Percentiles rank a stretch among this genome's conserved stretches.
These are phyloP conservation scores for Sylvilagus bachmani DNA, from an alignment of 2,113 vertebrate genomes.

Conservation along the genomic window DNA sequence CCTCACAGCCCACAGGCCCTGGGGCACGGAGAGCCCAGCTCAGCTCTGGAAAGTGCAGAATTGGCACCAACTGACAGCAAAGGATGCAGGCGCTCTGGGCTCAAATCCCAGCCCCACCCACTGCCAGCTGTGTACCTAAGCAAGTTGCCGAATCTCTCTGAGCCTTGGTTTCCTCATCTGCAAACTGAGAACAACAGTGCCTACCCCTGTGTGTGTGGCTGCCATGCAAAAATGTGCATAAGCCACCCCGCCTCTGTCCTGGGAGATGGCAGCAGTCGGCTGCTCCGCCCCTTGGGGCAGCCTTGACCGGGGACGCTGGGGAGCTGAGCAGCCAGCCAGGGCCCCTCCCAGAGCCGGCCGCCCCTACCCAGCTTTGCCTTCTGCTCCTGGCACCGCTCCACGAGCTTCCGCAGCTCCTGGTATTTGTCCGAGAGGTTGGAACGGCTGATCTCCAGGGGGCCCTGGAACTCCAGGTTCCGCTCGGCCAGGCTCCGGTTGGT, in stretches of 20 bases:
- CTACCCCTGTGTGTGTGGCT: background rate
- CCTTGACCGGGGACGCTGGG: background rate
- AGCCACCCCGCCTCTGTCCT: background rate
- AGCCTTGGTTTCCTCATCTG: background rate
- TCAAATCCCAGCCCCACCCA: background rate
- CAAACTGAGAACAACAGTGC: background rate
- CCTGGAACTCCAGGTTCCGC: slow-evolving; percentile 94
- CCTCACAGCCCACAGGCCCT: background rate
- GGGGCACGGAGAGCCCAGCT: background rate
- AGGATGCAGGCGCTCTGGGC: too few relatives aligned
- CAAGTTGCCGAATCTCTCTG: background rate
- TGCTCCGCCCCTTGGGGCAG: background rate
- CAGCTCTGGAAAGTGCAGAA: background rate
- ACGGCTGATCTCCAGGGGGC: slow-evolving; percentile 91
- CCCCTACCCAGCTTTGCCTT: slow-evolving; percentile 87
- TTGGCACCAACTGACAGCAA: background rate
- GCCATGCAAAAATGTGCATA: rapidly evolving
- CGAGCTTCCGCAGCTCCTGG: slow-evolving; percentile 90
- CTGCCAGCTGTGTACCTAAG: background rate
- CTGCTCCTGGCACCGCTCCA: slow-evolving; percentile 87
- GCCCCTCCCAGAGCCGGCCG: rapidly evolving
- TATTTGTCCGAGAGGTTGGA: slow-evolving; percentile 91
- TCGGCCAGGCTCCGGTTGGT: slow-evolving; percentile 97
- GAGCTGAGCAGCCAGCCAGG: background rate
- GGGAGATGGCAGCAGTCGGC: background rate